Conservation (phyloP, 1,140 invertebrate species). For the Drosophila grimshawi region DNA sequence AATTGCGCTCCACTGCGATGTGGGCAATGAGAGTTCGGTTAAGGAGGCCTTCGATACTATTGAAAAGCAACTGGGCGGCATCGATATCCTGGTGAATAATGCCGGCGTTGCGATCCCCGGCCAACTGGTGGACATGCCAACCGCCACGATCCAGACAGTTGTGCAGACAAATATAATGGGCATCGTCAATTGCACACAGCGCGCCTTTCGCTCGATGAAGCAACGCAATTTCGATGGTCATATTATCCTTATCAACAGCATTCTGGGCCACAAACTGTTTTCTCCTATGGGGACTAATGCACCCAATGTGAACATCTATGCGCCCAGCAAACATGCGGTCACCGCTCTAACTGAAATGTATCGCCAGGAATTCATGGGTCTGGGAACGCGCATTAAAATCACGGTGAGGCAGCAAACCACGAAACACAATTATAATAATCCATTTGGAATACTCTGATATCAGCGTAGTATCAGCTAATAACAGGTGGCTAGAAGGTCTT, state of each 20-base stretch:
- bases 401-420: slow-evolving; percentile 50
- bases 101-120: slow-evolving; percentile 85
- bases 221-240: slow-evolving; percentile 87
- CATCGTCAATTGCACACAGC: slow-evolving; percentile 86
- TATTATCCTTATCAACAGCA: slow-evolving; percentile 81
- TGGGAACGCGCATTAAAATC: slow-evolving; percentile 60
- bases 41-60: slow-evolving; percentile 87
- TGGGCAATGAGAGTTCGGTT: slow-evolving; percentile 87
- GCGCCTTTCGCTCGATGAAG: slow-evolving; percentile 87
- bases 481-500: no score
- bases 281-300: slow-evolving; percentile 45
- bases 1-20: slow-evolving; percentile 86
- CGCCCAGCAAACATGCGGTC: slow-evolving; percentile 87
- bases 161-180: not conserved
- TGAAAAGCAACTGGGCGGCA: slow-evolving; percentile 86
- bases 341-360: slow-evolving; percentile 86
- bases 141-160: not conserved
- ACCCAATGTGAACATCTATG: slow-evolving; percentile 85
- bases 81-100: slow-evolving; percentile 89
- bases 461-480: no score
- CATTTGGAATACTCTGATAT: no score
- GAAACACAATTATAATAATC: no score
- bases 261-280: slow-evolving; percentile 84
- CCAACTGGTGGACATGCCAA: slow-evolving; percentile 58
- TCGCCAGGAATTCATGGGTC: slow-evolving; percentile 87